Base-by-base conservation (phyloP, 2,888 invertebrate genomes). In the Limnephilus marmoratus region DNA sequence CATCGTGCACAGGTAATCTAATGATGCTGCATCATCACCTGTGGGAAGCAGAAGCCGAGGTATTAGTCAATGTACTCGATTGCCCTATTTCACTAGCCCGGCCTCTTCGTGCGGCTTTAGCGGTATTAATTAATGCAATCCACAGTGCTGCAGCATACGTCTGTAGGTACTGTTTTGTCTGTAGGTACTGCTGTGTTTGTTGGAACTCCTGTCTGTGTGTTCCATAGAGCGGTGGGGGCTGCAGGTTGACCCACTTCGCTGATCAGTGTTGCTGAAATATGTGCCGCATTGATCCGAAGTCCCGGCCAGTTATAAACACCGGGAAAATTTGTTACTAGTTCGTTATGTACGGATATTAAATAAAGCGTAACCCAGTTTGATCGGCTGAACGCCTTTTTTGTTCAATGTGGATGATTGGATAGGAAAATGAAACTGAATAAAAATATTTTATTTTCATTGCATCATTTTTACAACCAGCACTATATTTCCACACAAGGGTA, bases 261-360 rank as follows among this genome's bases (percentile, higher is more conserved):
- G 41, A 85, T 85, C 85, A 85, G 45, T 85, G 85, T 45, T 85
- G n/a, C 41, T 85, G 85, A 85, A 85, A 85, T 85, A 49, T 41
- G 85, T 37, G 53, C 53, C 85, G n/a, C 85, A 85, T 85, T 37
- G 85, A 85, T 37, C 85, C 85, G n/a, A n/a, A 45, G 85, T 15
- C 83, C 83, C 37, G 83, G 83, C 37, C 34, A 83, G 83, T 83
- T 34, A 83, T 83, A 34, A 83, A 83, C 31, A 31, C 83, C 7
- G 83, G 37, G 82, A 82, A 68, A 68, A 68, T 15, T 5, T 24
- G 24, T 68, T 18, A 68, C 53, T 68, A 68, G 53, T 68, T 68
- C 53, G 53, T 68, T 24, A 68, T 68, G 53, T 5, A 68, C 53
- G 53, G 53, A 68, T 68, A 68, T 68, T 68, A 18, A 68, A 68